Percentiles rank a stretch among this genome's conserved stretches.
Conservation (phyloP, 2,113 vertebrate species). For the Poeciliopsis retropinna region DNA sequence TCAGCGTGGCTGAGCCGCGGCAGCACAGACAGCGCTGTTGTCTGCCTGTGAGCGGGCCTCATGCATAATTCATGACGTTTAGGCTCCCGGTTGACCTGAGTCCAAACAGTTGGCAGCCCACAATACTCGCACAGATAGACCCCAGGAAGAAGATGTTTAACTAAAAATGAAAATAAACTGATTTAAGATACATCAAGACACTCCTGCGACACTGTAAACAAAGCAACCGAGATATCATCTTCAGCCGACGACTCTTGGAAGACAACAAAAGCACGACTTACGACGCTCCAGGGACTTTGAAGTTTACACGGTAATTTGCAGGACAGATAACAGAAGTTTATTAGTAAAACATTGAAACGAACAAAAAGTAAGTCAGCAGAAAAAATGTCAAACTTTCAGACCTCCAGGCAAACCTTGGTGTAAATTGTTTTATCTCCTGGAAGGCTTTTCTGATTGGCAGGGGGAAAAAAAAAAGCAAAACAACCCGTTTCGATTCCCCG, state of each 20-base stretch:
- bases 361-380: not conserved
- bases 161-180: constrained; percentile 42
- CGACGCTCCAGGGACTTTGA: constrained; percentile 5
- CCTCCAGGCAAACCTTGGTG: constrained; percentile 20
- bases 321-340: not conserved
- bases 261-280: not conserved
- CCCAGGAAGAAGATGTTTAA: constrained; percentile 51
- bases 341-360: not conserved
- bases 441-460: constrained; percentile 22
- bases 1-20: constrained; percentile 40
- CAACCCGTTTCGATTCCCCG: constrained; percentile 17
- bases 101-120: constrained; percentile 70
- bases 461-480: constrained; percentile 42
- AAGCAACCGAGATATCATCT: constrained; percentile 10
- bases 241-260: not conserved
- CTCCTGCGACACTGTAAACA: constrained; percentile 26
- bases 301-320: constrained; percentile 1
- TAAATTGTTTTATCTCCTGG: constrained; percentile 19
- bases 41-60: constrained; percentile 57
- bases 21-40: constrained; percentile 72
- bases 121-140: constrained; percentile 54
- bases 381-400: not conserved
- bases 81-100: constrained; percentile 58
- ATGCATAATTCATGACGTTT: constrained; percentile 72
- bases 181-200: constrained; percentile 50